Conservation (phyloP, 2,797 vertebrate species). For the Girardinus metallicus region DNA sequence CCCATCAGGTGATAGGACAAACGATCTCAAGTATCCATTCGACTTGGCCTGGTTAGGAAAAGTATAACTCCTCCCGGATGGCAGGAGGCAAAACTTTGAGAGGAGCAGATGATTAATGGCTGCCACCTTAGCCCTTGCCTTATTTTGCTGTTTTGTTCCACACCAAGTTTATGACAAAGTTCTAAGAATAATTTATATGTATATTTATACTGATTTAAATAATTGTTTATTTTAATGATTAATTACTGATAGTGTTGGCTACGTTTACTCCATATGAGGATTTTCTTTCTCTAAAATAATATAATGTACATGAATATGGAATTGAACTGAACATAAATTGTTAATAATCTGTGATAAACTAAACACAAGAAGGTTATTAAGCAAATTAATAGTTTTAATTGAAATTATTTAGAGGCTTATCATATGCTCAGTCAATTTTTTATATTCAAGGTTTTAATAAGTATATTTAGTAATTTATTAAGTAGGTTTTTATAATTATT, state of each 20-base stretch:
- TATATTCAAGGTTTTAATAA: background rate
- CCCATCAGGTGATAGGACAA: background rate
- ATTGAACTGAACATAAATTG: background rate
- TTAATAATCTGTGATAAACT: background rate
- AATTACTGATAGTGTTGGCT: background rate
- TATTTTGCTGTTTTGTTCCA: conserved; percentile 7
- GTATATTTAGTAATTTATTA: background rate
- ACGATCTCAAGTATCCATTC: background rate
- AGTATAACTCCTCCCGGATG: conserved; percentile 14
- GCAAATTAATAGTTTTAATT: background rate
- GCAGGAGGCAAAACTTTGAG: conserved; percentile 11
- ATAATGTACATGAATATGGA: background rate
- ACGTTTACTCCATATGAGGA: background rate
- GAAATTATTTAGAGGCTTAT: background rate
- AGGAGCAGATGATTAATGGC: conserved; percentile 18
- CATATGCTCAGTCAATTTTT: background rate
- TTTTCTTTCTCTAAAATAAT: background rate
- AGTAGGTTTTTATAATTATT: background rate
- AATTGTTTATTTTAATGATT: background rate
- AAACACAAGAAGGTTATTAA: background rate
- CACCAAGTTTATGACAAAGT: background rate
- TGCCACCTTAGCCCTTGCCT: background rate
- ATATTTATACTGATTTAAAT: background rate
- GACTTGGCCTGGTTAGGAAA: conserved; percentile 14
- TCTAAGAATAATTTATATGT: background rate